These are phyloP conservation scores for Poecilia velifera DNA, from an alignment of 2,797 vertebrate species.

Conservation along the genomic window DNA sequence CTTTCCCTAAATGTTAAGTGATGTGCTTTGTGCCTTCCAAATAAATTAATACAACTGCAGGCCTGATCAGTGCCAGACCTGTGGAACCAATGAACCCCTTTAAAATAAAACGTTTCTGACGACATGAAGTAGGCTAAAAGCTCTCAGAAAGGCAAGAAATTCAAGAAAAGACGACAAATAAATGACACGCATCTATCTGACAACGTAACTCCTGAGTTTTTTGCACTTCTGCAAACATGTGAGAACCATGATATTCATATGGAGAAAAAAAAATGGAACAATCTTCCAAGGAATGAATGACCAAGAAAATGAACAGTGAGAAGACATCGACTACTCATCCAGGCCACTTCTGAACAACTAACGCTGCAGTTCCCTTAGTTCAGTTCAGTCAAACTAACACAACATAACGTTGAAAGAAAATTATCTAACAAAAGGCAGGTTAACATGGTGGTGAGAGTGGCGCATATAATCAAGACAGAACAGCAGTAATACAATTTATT, in stretches of 20 bases:
- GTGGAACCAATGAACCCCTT: neutral
- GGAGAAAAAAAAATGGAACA: too few species aligned
- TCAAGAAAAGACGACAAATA: neutral
- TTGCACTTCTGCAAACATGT: neutral
- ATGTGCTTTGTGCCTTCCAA: too few species aligned
- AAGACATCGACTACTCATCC: neutral
- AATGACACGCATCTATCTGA: neutral
- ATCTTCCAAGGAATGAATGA: neutral
- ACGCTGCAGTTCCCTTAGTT: too few species aligned
- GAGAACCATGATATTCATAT: neutral
- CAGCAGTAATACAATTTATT: neutral
- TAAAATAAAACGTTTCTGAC: neutral
- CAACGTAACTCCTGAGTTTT: neutral
- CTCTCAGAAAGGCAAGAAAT: neutral
- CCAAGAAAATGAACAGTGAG: neutral
- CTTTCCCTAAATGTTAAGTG: too few species aligned
- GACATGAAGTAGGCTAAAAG: neutral
- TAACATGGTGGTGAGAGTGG: too few species aligned
- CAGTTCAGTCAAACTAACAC: too few species aligned
- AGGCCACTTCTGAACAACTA: too few species aligned
- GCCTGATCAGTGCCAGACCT: neutral
- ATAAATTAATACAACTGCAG: too few species aligned
- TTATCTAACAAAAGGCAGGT: too few species aligned
- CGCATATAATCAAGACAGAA: neutral
- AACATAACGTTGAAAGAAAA: too few species aligned